Percentiles rank a stretch among this genome's conserved stretches.
Conservation (phyloP, 2,888 invertebrate genomes). For the Hirudinaria manillensis region DNA sequence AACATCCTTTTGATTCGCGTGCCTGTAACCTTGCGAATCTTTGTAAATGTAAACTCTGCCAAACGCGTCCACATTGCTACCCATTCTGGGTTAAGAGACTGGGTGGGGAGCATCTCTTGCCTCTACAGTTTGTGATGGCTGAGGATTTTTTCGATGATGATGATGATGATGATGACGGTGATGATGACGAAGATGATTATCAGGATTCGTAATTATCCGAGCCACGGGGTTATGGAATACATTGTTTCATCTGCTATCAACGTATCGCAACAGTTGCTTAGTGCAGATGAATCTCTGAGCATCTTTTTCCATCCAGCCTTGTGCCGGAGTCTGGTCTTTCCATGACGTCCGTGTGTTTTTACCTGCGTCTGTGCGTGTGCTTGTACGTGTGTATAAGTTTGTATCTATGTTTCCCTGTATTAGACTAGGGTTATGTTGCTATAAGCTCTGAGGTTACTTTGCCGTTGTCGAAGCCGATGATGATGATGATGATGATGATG, state of each 20-base stretch:
- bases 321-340: neutral
- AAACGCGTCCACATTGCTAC: too few relatives aligned
- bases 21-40: too few relatives aligned
- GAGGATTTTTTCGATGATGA: constrained; percentile 17
- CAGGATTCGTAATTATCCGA: too few relatives aligned
- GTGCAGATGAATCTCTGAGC: neutral
- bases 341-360: neutral
- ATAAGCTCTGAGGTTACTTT: neutral
- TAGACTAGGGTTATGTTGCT: neutral
- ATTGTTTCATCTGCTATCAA: too few relatives aligned
- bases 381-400: neutral
- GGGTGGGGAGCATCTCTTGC: too few relatives aligned
- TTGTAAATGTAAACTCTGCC: too few relatives aligned
- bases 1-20: too few relatives aligned
- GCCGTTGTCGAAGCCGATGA: too few relatives aligned
- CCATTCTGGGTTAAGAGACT: too few relatives aligned
- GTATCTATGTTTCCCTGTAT: neutral
- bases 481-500: neutral
- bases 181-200: constrained; percentile 7
- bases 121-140: neutral
- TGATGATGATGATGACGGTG: constrained; percentile 22
- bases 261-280: neutral
- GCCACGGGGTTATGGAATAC: too few relatives aligned
- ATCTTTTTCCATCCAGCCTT: neutral
- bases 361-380: neutral